A percentile compares a stretch with the other conserved stretches of the same genome.
phyloP scores from a whole-genome alignment of 92 coral and sea anemone genomes.

The Galaxea fascicularis region DNA sequence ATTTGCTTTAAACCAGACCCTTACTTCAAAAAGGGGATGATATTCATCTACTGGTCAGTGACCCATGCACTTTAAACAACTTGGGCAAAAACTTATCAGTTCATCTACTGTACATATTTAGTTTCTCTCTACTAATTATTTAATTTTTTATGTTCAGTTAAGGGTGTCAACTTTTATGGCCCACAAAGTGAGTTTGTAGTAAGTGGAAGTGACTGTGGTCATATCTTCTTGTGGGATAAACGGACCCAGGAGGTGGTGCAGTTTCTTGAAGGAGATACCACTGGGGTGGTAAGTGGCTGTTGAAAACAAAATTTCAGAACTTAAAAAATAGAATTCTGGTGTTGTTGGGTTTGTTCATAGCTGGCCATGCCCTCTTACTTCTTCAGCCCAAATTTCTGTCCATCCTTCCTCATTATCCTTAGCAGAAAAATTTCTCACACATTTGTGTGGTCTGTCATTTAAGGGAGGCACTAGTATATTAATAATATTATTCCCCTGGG shows the following conservation, averaged over 20 bases:
- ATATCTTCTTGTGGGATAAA: constrained; percentile 97
- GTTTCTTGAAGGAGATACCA: constrained; percentile 86
- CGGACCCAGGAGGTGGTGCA: constrained; percentile 84
- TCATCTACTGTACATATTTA: neutral
- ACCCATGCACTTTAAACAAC: neutral
- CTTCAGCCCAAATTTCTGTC: no score
- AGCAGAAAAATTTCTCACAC: no score
- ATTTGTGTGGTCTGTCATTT: no score
- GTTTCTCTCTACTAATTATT: neutral
- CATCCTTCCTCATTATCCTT: no score
- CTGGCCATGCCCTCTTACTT: no score
- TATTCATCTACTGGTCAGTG: no score
- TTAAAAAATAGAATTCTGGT: no score
- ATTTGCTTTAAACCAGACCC: no score
- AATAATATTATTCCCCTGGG: no score
- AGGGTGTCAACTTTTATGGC: constrained; percentile 98
- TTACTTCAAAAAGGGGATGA: no score
- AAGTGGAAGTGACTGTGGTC: constrained; percentile 99
- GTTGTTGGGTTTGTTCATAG: no score
- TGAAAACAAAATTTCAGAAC: neutral
- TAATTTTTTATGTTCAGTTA: constrained; percentile 68
- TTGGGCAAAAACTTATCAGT: neutral
- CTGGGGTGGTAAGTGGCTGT: constrained; percentile 93
- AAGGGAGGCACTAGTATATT: no score
- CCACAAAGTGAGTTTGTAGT: constrained; percentile 96